Conservation (phyloP, 1,140 invertebrate genomes). For the Drosophila arawakana region DNA sequence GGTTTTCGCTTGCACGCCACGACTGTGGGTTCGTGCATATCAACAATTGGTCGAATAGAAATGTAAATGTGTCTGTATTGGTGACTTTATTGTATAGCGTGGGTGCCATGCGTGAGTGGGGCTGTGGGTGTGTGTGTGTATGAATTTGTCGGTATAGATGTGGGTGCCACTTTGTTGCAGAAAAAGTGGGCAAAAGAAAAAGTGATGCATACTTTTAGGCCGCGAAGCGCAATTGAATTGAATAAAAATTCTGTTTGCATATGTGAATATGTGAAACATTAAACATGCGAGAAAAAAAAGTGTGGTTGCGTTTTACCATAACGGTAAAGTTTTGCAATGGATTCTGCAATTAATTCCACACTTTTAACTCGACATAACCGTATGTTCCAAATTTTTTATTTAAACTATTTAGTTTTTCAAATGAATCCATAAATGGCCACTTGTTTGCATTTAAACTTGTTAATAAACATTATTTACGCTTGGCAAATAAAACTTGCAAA, state of each 20-base stretch:
- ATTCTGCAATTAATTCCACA: conserved; percentile 14
- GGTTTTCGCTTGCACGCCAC: conserved; percentile 14
- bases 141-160: conserved; percentile 16
- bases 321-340: conserved; percentile 4
- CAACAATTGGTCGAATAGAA: conserved; percentile 82
- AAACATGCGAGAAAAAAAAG: conserved; percentile 31
- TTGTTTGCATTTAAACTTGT: conserved; percentile 12
- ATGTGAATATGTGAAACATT: conserved; percentile 82
- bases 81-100: conserved; percentile 22
- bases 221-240: conserved; percentile 69
- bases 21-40: conserved; percentile 66
- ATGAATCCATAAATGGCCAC: not conserved
- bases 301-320: conserved; percentile 8
- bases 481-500: not conserved
- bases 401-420: not conserved
- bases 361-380: not conserved
- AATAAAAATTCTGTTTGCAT: conserved; percentile 80
- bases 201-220: conserved; percentile 52
- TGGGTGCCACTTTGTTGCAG: conserved; percentile 50
- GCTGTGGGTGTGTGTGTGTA: conserved; percentile 15
- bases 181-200: conserved; percentile 40
- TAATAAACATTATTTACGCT: conserved; percentile 18
- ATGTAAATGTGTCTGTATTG: conserved; percentile 26
- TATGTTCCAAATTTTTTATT: not conserved
- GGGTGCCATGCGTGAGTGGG: not conserved